Base-by-base conservation (phyloP, 2,797 vertebrate species). In the Myotis myotis region DNA sequence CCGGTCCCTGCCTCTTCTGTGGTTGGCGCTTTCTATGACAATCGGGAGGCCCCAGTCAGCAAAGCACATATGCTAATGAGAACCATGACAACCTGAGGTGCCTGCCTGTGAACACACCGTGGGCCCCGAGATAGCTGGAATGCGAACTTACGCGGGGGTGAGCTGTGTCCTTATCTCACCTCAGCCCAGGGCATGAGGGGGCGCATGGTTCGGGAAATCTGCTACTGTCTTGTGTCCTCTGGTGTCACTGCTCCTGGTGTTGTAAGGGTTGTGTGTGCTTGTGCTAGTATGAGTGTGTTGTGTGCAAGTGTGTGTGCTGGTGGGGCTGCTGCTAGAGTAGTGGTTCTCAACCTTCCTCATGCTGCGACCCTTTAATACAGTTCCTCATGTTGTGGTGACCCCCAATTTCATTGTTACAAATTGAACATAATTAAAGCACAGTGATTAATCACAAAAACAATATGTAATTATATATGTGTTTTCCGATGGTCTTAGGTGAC, bases 121-220 rank as follows among this genome's bases (percentile, higher is more conserved):
- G 0, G 71, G 70, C 60, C 10, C 72, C 36, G 71, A 76, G 70
- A 82, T 36, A 64, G 74, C 28, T 38, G 28, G 74, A 79, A 55
- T n/a, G 28, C 1, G 79, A 70, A 89, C 11, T 0, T 3, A 22
- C 64, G 28, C 25, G 25, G 44, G 55, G 49, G 92, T 17, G 76
- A 6, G 33, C 62, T 53, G 0, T 72, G 80, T 97, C 94, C 97
- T 95, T 33, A 93, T 22, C 49, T 96, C 91, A 92, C 88, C 94
- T 79, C 68, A 75, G 68, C 62, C 68, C 86, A 33, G 89, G 0
- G 16, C 76, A 41, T 16, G 2, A 28, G 89, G 71, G 49, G 93
- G 85, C 79, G 87, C 76, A 78, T 0, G 22, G 93, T 41, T 66
- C 68, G 93, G 33, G 94, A 96, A 83, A 94, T 86, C 94, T 90